Evolutionary conservation across 2,797 vertebrate genomes (phyloP), one percentile per base, ranked within the genome.

Genomic region (Coilia nasus): DNA sequence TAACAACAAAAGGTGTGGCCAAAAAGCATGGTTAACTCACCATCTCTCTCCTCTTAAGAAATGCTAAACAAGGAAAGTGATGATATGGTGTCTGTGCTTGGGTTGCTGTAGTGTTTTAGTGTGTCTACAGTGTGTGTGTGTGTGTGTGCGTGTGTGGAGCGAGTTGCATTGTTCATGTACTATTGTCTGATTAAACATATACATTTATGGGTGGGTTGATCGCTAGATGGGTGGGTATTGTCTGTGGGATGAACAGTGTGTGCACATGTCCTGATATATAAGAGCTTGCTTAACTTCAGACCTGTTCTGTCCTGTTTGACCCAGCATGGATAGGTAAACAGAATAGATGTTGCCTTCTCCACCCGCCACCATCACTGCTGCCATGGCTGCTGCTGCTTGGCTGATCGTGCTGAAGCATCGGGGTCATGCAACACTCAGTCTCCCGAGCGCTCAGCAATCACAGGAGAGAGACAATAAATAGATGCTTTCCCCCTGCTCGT

Each of bases 381-480:
- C 23, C 62, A 28, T 28, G 23, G 12, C 25, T 31, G 25, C 28
- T 3, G 25, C 25, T 71, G 64, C 25, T 71, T 41, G 25, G 62
- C 10, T 12, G 11, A 67, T 28, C 23, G 62, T 28, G 62, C 31
- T 5, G 25, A 25, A 67, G 92, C 90, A 86, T 90, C 86, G 91
- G 62, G 90, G 91, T 93, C 92, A 92, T 93, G 92, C 94, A 93
- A 93, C 94, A 90, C 92, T 92, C 94, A 92, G 94, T 95, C 93
- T 94, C 93, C 92, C 91, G 93, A 89, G 90, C 91, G 92, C 91
- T 88, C 90, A 87, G 92, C 92, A 93, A 93, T 94, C 91, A 92
- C 89, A 92, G 89, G 90, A 87, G 86, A 86, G 89, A 90, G 93
- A 93, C 91, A 92, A 93, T 92, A 94, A 94, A 94, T 93, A 92